Evolutionary conservation across 2,888 invertebrate species (phyloP).

Genomic region (Candidula unifasciata): DNA sequence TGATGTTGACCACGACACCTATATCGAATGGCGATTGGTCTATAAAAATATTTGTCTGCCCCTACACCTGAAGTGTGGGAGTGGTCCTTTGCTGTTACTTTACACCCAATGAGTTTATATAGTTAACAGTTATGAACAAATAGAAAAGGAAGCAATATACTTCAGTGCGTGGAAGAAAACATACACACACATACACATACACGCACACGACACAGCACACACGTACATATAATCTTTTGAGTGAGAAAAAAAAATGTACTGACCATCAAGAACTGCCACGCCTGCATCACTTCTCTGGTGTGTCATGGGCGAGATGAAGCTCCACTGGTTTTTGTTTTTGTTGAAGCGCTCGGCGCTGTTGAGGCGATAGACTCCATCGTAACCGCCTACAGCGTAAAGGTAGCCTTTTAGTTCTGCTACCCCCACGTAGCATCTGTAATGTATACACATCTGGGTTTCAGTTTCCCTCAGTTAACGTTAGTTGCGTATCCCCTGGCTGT

Average conservation of each 20-base stretch:
- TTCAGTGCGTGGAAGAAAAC: neutral
- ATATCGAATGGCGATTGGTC: no score
- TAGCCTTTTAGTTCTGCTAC: constrained; percentile 88
- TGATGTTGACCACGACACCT: no score
- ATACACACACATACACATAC: neutral
- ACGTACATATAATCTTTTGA: neutral
- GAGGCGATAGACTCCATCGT: constrained; percentile 93
- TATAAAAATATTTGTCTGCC: no score
- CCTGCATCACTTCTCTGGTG: constrained; percentile 77
- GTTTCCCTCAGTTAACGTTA: no score
- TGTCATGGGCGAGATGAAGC: constrained; percentile 83
- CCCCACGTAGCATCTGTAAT: constrained; percentile 88
- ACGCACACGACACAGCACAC: neutral
- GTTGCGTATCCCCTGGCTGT: no score
- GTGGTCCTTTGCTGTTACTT: no score
- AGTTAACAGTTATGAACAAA: no score
- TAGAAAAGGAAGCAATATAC: no score
- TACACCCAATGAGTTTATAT: no score
- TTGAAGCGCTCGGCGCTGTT: constrained; percentile 90
- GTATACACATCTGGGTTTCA: neutral
- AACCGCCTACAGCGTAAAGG: constrained; percentile 82
- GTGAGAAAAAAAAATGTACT: neutral
- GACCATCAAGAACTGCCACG: constrained; percentile 72
- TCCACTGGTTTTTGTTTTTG: constrained; percentile 88
- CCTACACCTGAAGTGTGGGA: no score